These are phyloP conservation scores for Ammodytes dubius DNA, from an alignment of 2,113 vertebrate species.

Conservation along the genomic window DNA sequence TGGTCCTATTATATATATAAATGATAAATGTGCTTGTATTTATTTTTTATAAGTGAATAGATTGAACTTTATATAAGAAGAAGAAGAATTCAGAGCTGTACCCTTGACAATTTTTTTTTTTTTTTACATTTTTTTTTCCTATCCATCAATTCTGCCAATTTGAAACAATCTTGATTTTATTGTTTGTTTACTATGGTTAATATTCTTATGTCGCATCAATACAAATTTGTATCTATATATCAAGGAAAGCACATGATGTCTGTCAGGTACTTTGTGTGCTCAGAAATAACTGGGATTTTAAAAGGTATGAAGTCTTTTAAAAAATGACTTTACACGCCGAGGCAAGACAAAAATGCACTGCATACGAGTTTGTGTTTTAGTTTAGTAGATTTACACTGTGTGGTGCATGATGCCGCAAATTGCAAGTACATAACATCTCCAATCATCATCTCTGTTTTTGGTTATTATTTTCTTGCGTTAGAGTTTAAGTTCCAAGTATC, in stretches of 20 bases:
- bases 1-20: constrained; percentile 45
- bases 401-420: constrained; percentile 68
- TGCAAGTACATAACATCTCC: constrained; percentile 25
- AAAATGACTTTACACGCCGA: constrained; percentile 16
- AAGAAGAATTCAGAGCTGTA: constrained; percentile 34
- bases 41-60: constrained; percentile 70
- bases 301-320: constrained; percentile 7
- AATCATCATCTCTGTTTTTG: constrained; percentile 2
- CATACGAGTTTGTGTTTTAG: constrained; percentile 11
- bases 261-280: neutral
- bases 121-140: constrained; percentile 22
- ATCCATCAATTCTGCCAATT: constrained; percentile 18
- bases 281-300: neutral
- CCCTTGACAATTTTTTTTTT: constrained; percentile 21
- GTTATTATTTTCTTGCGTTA: neutral
- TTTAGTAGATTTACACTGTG: constrained; percentile 61
- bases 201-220: neutral
- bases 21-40: constrained; percentile 75
- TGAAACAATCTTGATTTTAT: constrained; percentile 11
- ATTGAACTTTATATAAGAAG: constrained; percentile 47
- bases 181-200: constrained; percentile 20
- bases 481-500: constrained; percentile 47
- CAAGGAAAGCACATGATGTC: constrained; percentile 47
- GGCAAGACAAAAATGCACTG: neutral
- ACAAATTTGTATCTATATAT: constrained; percentile 23